Evolutionary conservation across 1,140 invertebrate genomes (phyloP), one percentile per base, ranked within the genome.

Genomic region (Bombus ignitus): DNA sequence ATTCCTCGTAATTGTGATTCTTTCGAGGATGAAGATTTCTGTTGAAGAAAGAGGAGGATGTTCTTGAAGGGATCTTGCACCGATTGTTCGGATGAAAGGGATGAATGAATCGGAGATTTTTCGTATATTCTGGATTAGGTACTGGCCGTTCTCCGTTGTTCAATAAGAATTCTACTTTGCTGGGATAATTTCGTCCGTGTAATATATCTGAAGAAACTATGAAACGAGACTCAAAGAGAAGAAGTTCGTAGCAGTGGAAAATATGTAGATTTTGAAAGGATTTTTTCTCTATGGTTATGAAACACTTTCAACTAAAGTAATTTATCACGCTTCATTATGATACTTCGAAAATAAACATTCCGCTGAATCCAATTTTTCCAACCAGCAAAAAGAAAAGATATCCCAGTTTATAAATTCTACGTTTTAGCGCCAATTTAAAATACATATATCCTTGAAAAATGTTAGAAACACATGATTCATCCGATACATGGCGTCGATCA

Each of bases 401-500:
- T 53, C 18, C 8, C 12, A 62, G 47, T 5, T 62, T 13, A 62
- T 62, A 62, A 62, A 62, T 62, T n/a, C 3, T 12, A 62, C 3
- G 12, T 13, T 62, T n/a, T n/a, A 10, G 10, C 28, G 25, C 0
- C 28, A n/a, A 62, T 13, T 62, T 62, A 28, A 12, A n/a, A n/a
- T 13, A n/a, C 4, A 13, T n/a, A 62, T n/a, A 62, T n/a, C 28
- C 12, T n/a, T 13, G 59, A 62, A 62, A 62, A 62, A n/a, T 62
- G 28, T 59, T 59, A 10, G 59, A 62, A n/a, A 62, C 59, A 53
- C 6, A 53, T 53, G 47, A 53, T 53, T 53, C 47, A 53, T 53
- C 47, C 47, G 47, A 53, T 53, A 53, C 47, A 22, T 62, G 84
- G 84, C 28, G n/a, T 65, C 74, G 66, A 89, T 89, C 88, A 85